Evolutionary conservation across 2,888 invertebrate species (phyloP).

Genomic region (Nesidiocoris tenuis): DNA sequence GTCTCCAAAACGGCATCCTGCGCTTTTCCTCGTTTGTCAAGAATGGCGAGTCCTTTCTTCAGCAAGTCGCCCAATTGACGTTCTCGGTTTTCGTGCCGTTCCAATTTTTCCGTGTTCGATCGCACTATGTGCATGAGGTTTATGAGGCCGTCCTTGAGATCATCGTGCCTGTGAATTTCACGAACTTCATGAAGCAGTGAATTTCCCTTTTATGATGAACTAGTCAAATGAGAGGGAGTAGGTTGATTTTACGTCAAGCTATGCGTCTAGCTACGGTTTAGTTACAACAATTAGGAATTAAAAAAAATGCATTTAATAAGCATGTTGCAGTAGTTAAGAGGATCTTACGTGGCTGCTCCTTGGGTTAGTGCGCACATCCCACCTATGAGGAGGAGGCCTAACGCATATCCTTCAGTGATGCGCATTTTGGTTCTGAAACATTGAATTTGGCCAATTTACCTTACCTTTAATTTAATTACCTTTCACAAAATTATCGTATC

Average conservation of each 20-base stretch:
- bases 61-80: slow-evolving; percentile 74
- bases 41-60: slow-evolving; percentile 67
- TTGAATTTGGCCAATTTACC: no score
- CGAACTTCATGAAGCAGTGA: no score
- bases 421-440: neutral
- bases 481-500: no score
- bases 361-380: neutral
- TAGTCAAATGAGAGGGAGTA: no score
- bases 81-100: slow-evolving; percentile 80
- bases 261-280: no score
- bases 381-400: neutral
- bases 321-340: no score
- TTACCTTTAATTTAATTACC: no score
- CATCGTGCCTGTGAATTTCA: slow-evolving; percentile 63
- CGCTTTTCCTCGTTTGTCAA: slow-evolving; percentile 72
- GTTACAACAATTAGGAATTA: no score
- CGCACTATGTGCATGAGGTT: slow-evolving; percentile 78
- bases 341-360: neutral
- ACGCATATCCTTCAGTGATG: neutral
- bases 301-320: no score
- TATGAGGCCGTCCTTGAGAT: slow-evolving; percentile 75
- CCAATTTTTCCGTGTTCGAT: slow-evolving; percentile 76
- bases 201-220: no score
- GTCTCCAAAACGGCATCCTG: slow-evolving; percentile 60
- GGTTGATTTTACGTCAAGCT: no score